These are phyloP conservation scores for Nomada hirtipes DNA, from an alignment of 2,888 invertebrate genomes.

Conservation along the genomic window DNA sequence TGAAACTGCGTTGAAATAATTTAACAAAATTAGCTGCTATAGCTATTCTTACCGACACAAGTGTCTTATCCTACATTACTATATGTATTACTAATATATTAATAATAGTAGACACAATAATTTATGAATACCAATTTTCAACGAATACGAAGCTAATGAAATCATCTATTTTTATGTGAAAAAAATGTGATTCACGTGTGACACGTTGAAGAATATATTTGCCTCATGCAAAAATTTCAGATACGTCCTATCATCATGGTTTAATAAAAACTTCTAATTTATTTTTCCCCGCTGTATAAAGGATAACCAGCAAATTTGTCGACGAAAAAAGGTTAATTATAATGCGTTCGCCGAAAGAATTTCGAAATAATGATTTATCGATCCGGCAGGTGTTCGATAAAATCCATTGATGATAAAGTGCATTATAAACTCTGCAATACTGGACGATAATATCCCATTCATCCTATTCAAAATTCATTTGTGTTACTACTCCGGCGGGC, in stretches of 20 bases:
- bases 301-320: not conserved
- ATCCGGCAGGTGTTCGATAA: slow-evolving; percentile 44
- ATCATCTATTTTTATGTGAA: too few relatives aligned
- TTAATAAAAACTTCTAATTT: not conserved
- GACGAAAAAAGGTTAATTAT: slow-evolving; percentile 36
- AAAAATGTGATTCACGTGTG: too few relatives aligned
- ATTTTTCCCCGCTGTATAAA: not conserved
- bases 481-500: slow-evolving; percentile 43
- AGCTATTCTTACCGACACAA: too few relatives aligned
- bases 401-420: slow-evolving; percentile 65
- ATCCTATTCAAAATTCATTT: slow-evolving; percentile 62
- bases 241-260: not conserved
- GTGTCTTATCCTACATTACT: too few relatives aligned
- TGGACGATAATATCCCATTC: slow-evolving; percentile 64
- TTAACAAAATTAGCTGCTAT: too few relatives aligned
- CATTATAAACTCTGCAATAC: slow-evolving; percentile 65
- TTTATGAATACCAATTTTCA: too few relatives aligned
- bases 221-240: not conserved
- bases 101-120: too few relatives aligned
- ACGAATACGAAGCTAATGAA: too few relatives aligned
- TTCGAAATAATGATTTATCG: slow-evolving; percentile 53
- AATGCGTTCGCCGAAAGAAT: slow-evolving; percentile 40
- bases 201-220: not conserved
- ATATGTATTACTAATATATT: too few relatives aligned
- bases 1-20: too few relatives aligned